Base-by-base conservation (phyloP, 1,140 invertebrate species). In the Charaxes varanes region DNA sequence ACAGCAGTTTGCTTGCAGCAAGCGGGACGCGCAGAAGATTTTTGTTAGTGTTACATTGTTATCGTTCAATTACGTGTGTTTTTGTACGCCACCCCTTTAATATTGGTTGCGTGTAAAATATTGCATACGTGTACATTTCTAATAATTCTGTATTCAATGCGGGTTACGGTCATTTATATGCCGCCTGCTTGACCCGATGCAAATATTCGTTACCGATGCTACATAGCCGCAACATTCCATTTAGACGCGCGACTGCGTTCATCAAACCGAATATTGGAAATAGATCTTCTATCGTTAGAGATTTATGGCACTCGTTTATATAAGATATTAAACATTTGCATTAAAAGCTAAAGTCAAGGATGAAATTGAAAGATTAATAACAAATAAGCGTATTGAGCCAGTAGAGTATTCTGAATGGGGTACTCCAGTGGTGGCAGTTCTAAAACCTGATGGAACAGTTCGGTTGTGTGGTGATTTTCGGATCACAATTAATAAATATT, bases 1-100 rank as follows among this genome's bases (percentile, higher is more conserved):
- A 44, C 41, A 36, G 12, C 37, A 27, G 14, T 17, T 23, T 28
- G 21, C 21, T 22, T 7, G 21, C 2, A 2, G 6, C 13, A 26
- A 26, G 10, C 23, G 13, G 30, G 31, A 34, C 31, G 30, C 41
- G 19, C 31, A 36, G 36, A 31, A 36, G 18, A 30, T 44, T 44
- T 43, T 35, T 36, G 33, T 36, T 31, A 28, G 36, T 36, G 41
- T 44, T 27, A 36, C 19, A 19, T 18, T 16, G 26, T 44, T 44
- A 44, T 44, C 41, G 33, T 36, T 22, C 27, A 36, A 31, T 34
- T 22, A 41, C 24, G 19, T 44, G 33, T 33, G 33, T 12, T 31
- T 19, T 44, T 11, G 15, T 30, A 44, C 26, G 14, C n/a, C n/a
- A 15, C 17, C 41, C 35, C 34, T 35, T 43, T 43, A 43, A 35